Percentiles rank a stretch among this genome's conserved stretches.
Conservation (phyloP, 2,113 vertebrate genomes). For the Crotalus helleri region DNA sequence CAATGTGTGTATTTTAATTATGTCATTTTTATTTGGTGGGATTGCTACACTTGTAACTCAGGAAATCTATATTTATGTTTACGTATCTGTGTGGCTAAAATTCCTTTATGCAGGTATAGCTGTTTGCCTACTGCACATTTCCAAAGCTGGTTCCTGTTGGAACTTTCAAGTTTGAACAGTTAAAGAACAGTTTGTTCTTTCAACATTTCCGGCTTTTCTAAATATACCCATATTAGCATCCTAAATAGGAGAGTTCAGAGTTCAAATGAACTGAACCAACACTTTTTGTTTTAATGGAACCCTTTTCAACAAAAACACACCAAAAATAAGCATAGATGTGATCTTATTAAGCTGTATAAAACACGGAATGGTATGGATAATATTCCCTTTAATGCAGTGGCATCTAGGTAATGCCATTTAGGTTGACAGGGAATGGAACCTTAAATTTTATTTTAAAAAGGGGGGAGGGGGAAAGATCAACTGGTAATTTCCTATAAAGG, state of each 20-base stretch:
- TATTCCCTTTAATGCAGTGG: background rate
- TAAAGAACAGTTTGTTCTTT: background rate
- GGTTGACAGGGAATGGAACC: constrained; percentile 46
- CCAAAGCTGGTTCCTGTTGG: background rate
- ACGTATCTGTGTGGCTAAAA: fast-evolving
- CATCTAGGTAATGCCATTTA: constrained; percentile 5
- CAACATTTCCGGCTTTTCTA: fast-evolving
- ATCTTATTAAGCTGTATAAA: fast-evolving
- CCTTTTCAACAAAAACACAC: background rate
- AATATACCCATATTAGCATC: fast-evolving
- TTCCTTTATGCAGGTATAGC: fast-evolving
- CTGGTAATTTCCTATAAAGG: constrained; percentile 39
- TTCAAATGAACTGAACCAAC: fast-evolving
- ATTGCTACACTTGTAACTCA: background rate
- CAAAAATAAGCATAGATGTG: fast-evolving
- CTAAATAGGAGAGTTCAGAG: background rate
- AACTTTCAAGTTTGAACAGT: background rate
- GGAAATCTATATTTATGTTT: background rate
- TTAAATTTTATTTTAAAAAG: constrained; percentile 12
- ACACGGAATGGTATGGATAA: background rate
- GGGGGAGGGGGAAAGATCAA: constrained; percentile 18
- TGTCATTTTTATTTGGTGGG: background rate
- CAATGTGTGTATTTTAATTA: background rate
- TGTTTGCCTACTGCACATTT: fast-evolving
- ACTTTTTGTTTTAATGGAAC: background rate